Evolutionary conservation across 92 coral and sea anemone species (phyloP).

Genomic region (Galaxea fascicularis): DNA sequence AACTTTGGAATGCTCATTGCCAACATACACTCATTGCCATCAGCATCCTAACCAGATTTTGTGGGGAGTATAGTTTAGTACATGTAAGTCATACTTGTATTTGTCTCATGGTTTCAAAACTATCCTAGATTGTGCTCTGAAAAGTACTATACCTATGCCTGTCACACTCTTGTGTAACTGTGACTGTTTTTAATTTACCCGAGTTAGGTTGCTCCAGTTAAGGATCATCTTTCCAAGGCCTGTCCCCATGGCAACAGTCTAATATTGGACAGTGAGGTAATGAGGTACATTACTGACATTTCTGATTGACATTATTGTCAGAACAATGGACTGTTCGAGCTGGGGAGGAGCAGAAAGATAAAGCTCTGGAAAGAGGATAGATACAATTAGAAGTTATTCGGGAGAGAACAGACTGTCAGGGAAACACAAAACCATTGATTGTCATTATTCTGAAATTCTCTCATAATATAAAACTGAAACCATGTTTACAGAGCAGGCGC

Average conservation of each 20-base stretch:
- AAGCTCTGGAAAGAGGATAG: no score
- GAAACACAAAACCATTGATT: no score
- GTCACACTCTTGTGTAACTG: background rate
- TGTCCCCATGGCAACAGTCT: slow-evolving; percentile 98
- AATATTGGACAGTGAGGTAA: slow-evolving; percentile 95
- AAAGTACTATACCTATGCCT: background rate
- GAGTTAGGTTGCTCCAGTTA: slow-evolving; percentile 86
- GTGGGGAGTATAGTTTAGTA: background rate
- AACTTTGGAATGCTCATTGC: slow-evolving; percentile 27
- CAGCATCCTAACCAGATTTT: background rate
- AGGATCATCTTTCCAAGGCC: slow-evolving; percentile 92
- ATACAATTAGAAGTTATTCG: no score
- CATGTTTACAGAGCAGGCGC: slow-evolving; percentile 45
- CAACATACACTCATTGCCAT: slow-evolving; percentile 14
- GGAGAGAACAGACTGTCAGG: no score
- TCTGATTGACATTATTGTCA: background rate
- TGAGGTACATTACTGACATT: background rate
- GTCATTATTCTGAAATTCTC: background rate
- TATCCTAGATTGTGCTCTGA: no score
- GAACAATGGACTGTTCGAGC: no score
- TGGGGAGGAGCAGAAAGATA: no score
- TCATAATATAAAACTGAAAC: no score
- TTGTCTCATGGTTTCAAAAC: no score
- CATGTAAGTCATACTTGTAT: background rate
- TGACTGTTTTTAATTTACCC: background rate